phyloP scores from a whole-genome alignment of 1,140 invertebrate genomes.

The Drosophila sp. region DNA sequence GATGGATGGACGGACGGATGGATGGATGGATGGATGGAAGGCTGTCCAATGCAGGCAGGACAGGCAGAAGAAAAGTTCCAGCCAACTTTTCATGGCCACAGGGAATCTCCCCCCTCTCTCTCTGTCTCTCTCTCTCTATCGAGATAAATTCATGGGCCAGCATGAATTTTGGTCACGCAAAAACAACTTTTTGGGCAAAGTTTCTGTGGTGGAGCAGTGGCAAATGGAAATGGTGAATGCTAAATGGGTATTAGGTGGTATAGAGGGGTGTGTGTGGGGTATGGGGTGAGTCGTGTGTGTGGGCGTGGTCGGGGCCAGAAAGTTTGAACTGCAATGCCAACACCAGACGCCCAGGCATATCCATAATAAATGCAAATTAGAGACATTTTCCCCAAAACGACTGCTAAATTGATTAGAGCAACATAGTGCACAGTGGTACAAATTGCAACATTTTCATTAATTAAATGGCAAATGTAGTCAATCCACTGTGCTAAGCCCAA shows the following conservation, averaged over 20 bases:
- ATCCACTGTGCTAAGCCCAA: conserved; percentile 42
- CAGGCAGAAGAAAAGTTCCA: conserved; percentile 11
- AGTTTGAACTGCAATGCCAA: conserved; percentile 75
- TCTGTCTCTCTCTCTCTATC: neutral
- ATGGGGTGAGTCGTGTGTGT: conserved; percentile 55
- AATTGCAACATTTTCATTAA: neutral
- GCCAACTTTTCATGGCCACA: conserved; percentile 62
- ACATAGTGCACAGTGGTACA: conserved; percentile 48
- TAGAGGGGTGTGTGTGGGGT: neutral
- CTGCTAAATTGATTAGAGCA: conserved; percentile 74
- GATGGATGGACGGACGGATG: conserved; percentile 48
- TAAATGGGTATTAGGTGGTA: too few species aligned
- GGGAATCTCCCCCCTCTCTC: conserved; percentile 3
- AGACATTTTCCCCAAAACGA: conserved; percentile 70
- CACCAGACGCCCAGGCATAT: conserved; percentile 67
- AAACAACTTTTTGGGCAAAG: conserved; percentile 60
- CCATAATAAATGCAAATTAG: conserved; percentile 83
- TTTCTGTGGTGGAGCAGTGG: conserved; percentile 54
- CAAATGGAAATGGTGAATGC: conserved; percentile 30
- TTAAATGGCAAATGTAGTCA: too few species aligned
- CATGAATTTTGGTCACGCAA: conserved; percentile 43
- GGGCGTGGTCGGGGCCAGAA: conserved; percentile 62
- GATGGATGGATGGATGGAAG: conserved; percentile 49
- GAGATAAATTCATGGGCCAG: conserved; percentile 26
- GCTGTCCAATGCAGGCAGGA: conserved; percentile 46